These are phyloP conservation scores for Montipora foliosa DNA, from an alignment of 64 coral and sea anemone genomes.

Conservation along the genomic window DNA sequence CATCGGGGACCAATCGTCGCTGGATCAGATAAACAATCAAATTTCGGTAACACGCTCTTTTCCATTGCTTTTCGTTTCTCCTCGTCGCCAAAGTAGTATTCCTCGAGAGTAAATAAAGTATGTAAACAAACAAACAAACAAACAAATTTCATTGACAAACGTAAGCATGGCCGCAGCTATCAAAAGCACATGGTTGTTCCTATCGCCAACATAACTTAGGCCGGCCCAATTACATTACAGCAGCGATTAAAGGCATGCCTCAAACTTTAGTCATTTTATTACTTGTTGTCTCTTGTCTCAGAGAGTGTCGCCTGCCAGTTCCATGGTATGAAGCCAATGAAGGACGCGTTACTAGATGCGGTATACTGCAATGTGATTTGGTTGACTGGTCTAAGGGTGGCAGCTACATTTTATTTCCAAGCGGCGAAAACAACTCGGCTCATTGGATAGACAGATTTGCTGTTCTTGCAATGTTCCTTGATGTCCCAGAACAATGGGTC, in stretches of 20 bases:
- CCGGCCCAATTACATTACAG: no score
- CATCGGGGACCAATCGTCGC: no score
- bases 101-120: no score
- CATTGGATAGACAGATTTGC: constrained; percentile 69
- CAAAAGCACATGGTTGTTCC: no score
- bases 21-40: no score
- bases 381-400: constrained; percentile 75
- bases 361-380: constrained; percentile 62
- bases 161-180: no score
- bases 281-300: background rate
- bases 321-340: constrained; percentile 32
- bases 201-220: no score
- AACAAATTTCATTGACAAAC: no score
- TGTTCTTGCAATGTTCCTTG: constrained; percentile 44
- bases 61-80: no score
- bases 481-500: background rate
- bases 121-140: no score
- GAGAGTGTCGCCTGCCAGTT: constrained; percentile 1
- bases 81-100: no score
- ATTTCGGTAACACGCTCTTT: no score
- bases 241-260: background rate
- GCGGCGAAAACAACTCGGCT: constrained; percentile 58
- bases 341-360: constrained; percentile 34
- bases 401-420: background rate
- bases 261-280: background rate